Evolutionary conservation across 1,140 invertebrate genomes (phyloP).

Genomic region (Magallana gigas): DNA sequence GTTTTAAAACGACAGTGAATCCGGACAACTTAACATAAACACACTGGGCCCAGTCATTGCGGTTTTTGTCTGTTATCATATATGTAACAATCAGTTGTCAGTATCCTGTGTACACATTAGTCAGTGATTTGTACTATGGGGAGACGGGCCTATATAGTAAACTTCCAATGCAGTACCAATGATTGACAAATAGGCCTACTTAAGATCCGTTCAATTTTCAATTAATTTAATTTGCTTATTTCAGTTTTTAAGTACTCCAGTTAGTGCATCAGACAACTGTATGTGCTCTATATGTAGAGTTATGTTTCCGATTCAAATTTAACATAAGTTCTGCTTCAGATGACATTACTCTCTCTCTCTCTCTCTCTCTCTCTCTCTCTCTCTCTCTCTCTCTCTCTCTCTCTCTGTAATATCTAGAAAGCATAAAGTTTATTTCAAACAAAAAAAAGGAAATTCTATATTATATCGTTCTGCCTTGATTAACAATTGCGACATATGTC

Average conservation of each 20-base stretch:
- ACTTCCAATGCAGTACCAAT: neutral
- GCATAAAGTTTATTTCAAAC: neutral
- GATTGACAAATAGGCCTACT: neutral
- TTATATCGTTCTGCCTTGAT: neutral
- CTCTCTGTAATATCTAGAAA: neutral
- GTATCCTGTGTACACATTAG: conserved; percentile 16
- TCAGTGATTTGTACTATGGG: neutral
- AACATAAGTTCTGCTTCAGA: conserved; percentile 3
- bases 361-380: conserved; percentile 19
- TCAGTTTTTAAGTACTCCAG: neutral
- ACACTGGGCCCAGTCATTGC: conserved; percentile 22
- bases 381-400: neutral
- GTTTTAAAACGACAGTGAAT: conserved; percentile 27
- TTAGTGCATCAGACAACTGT: neutral
- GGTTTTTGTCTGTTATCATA: conserved; percentile 28
- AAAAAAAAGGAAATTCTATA: conserved; percentile 19
- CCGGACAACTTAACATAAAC: conserved; percentile 35
- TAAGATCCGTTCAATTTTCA: conserved; percentile 19
- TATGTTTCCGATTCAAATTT: conserved; percentile 28
- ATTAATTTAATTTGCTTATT: neutral
- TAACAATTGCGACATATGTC: conserved; percentile 28
- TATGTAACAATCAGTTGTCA: conserved; percentile 31
- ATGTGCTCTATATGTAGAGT: neutral
- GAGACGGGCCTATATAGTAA: neutral
- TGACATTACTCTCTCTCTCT: neutral